Evolutionary conservation across 2,888 invertebrate genomes (phyloP).

Genomic region (Dryocosmus kuriphilus): DNA sequence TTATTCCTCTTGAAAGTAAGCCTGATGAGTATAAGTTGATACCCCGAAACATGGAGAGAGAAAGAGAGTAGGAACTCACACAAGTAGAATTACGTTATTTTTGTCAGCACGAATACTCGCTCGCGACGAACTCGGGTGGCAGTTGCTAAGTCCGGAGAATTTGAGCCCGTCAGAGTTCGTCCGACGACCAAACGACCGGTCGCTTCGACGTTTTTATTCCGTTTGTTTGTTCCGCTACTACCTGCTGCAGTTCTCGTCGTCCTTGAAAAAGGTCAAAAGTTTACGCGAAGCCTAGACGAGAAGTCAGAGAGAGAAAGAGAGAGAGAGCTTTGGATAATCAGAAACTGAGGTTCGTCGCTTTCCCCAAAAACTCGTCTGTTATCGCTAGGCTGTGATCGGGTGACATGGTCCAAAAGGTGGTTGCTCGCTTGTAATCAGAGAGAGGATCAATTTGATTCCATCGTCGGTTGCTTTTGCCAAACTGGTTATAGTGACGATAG

Average conservation of each 20-base stretch:
- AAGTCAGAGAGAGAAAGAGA: constrained; percentile 52
- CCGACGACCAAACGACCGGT: constrained; percentile 63
- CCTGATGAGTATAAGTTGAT: constrained; percentile 43
- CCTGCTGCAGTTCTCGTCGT: constrained; percentile 45
- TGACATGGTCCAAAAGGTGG: constrained; percentile 33
- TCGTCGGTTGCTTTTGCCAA: constrained; percentile 28
- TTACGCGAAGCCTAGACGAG: constrained; percentile 16
- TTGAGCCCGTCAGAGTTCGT: constrained; percentile 62
- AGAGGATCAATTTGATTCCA: constrained; percentile 9
- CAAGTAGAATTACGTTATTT: constrained; percentile 76
- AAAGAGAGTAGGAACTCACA: constrained; percentile 57
- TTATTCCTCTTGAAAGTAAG: constrained; percentile 19
- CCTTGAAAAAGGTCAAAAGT: constrained; percentile 6
- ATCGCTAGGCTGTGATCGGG: constrained; percentile 5
- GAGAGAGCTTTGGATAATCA: constrained; percentile 37
- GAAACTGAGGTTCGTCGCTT: constrained; percentile 29
- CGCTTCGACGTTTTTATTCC: constrained; percentile 56
- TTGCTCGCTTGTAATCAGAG: constrained; percentile 7
- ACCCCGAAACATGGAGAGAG: constrained; percentile 47
- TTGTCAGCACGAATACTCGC: constrained; percentile 75
- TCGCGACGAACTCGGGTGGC: constrained; percentile 59
- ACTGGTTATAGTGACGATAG: constrained; percentile 34
- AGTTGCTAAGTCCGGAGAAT: constrained; percentile 67
- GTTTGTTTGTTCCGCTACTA: constrained; percentile 50
- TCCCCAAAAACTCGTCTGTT: not conserved